Percentiles rank a stretch among this genome's conserved stretches.
phyloP scores from a whole-genome alignment of 2,797 vertebrate genomes.

The Lagocephalus sceleratus region DNA sequence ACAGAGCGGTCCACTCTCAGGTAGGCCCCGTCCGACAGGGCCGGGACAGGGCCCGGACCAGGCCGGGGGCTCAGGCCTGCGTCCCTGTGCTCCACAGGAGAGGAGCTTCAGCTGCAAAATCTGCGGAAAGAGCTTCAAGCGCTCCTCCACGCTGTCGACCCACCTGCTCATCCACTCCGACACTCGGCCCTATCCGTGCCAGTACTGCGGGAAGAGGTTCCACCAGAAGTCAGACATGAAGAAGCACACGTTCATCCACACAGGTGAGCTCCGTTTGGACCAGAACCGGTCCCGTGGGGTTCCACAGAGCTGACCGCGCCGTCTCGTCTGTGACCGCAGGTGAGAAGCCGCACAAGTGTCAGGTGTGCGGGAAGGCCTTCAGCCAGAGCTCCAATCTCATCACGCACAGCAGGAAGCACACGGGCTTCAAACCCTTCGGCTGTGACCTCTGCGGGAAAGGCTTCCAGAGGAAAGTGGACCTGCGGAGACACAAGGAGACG shows the following conservation, averaged over 20 bases:
- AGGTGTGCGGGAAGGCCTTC: constrained; percentile 98
- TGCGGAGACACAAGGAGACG: constrained; percentile 94
- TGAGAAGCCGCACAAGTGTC: constrained; percentile 98
- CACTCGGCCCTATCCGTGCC: constrained; percentile 95
- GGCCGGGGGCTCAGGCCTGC: background rate
- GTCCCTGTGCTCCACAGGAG: constrained; percentile 73
- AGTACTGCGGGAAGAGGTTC: constrained; percentile 98
- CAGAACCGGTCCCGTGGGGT: too few species aligned
- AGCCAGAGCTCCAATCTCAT: constrained; percentile 99
- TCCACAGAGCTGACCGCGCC: background rate
- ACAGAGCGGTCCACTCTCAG: constrained; percentile 95
- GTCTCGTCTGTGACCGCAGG: constrained; percentile 68
- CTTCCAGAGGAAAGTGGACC: constrained; percentile 97
- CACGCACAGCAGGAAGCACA: constrained; percentile 98
- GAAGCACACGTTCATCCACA: constrained; percentile 99
- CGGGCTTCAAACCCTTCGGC: constrained; percentile 96
- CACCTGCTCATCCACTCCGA: constrained; percentile 98
- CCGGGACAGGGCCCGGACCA: background rate
- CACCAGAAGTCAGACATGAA: constrained; percentile 99
- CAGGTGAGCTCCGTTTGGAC: constrained; percentile 74
- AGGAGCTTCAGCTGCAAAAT: constrained; percentile 98
- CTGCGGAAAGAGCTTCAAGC: constrained; percentile 97
- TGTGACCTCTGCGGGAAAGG: constrained; percentile 96
- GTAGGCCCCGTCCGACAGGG: constrained; percentile 55
- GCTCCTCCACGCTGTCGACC: constrained; percentile 95